Evolutionary conservation across 2,797 vertebrate genomes (phyloP).

Genomic region (Phyllotis vaccarum): DNA sequence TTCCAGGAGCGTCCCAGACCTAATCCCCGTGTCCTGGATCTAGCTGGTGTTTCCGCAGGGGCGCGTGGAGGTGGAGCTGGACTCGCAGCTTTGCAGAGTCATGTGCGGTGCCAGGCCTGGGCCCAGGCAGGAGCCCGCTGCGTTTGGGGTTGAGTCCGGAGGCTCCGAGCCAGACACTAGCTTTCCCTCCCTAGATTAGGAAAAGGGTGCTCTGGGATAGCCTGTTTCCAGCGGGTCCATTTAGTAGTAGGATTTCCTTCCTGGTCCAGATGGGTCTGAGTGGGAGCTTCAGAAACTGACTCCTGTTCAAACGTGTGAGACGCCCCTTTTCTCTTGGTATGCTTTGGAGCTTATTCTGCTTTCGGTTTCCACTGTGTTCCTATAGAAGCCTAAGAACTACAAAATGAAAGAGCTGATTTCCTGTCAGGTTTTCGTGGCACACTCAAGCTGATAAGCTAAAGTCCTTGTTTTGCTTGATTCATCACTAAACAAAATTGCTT

Average conservation of each 20-base stretch:
- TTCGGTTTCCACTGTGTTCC: constrained; percentile 6
- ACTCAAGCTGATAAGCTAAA: not conserved
- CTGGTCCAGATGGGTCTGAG: not conserved
- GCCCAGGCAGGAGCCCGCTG: not conserved
- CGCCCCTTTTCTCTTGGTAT: not conserved
- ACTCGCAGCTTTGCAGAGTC: constrained; percentile 78
- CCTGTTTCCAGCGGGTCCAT: not conserved
- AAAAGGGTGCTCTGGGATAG: not conserved
- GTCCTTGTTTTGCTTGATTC: not conserved
- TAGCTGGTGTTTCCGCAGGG: not conserved
- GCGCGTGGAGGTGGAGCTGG: not conserved
- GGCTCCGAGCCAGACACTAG: not conserved
- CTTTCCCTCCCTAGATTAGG: not conserved
- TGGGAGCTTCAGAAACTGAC: not conserved
- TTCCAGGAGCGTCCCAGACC: not conserved
- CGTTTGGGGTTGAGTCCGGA: not conserved
- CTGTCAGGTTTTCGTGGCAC: not conserved
- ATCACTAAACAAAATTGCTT: not conserved
- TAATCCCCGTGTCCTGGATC: not conserved
- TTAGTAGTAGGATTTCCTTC: constrained; percentile 3
- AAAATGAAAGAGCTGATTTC: constrained; percentile 18
- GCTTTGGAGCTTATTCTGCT: not conserved
- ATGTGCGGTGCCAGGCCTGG: constrained; percentile 36
- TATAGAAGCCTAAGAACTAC: not conserved
- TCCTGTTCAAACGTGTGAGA: not conserved